Evolutionary conservation across 2,888 invertebrate species (phyloP), one percentile per base, ranked within the genome.

Genomic region (Liodrosophila aerea): DNA sequence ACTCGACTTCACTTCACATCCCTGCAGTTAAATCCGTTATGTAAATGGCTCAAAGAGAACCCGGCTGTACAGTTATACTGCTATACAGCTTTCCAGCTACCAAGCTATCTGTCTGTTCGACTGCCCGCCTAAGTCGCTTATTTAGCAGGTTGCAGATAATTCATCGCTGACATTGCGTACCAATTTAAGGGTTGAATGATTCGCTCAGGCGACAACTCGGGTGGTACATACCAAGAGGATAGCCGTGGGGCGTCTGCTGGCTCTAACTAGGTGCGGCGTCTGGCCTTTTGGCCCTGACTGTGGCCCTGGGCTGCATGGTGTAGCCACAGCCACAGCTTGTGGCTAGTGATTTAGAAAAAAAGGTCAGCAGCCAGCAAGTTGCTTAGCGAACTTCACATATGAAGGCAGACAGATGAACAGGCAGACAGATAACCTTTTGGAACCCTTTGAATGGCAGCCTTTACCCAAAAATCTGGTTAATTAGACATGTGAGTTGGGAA

Each of bases 101-200:
- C 11, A n/a, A 27, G 15, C 11, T 47, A 7, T 18, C 33, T 22
- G 41, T 27, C 33, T 44, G 50, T 37, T 40, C 15, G 31, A 40
- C 61, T 67, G 59, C 36, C 50, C 64, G 52, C 64, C 43, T 65
- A 61, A 49, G 54, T 60, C 47, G 83, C 64, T 83, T 85, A 84
- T 76, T 85, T 85, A 81, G 82, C 80, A 86, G 86, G 85, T 84
- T 86, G 74, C 74, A 77, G 85, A 86, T 86, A 82, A 86, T 86
- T 82, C 86, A 82, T 81, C 78, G 86, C 84, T 82, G 85, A 86
- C 78, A 82, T 84, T 82, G 86, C 85, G 73, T 73, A 85, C 83
- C 85, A 82, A 86, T 86, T 82, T 82, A 82, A 82, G 82, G 82
- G 82, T 82, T 82, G 85, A 82, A 82, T 86, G 85, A 82, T 86